Evolutionary conservation across 1,140 invertebrate species (phyloP), one percentile per base, ranked within the genome.

Genomic region (Hylaeus anthracinus): DNA sequence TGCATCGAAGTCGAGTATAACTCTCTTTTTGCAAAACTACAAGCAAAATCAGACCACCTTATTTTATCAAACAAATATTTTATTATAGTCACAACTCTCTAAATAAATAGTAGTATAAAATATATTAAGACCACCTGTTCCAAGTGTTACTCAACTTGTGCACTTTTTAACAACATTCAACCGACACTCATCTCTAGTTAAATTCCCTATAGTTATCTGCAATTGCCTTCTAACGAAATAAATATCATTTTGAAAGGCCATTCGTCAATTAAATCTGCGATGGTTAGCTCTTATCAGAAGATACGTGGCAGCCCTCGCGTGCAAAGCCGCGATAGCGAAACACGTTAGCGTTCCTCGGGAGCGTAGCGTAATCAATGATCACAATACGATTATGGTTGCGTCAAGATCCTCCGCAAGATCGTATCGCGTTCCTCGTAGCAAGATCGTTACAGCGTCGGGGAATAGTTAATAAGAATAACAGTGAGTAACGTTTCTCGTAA

Each of bases 401-500:
- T 78, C 55, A 85, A 84, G 83, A 82, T 82, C 72, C 60, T n/a
- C 6, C 58, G 26, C 63, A 26, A 41, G 53, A 67, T 69, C 60
- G 51, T 76, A 66, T 72, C 61, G 53, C 48, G 12, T 39, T 39
- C 51, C 60, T 58, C 71, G 70, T 81, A 78, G 79, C 79, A 43
- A 70, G 70, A 74, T 85, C 82, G 79, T 66, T 81, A 58, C 84
- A 63, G 64, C 79, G 79, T 63, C 41, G 56, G 51, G 48, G 79
- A 69, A 82, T 77, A 79, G 80, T 86, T 86, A 86, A 86, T 86
- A 82, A 72, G 79, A 86, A 86, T 86, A 86, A 86, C 71, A 81
- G 75, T 79, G 85, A 86, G 79, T 82, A 82, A 86, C 65, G 85
- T 71, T 69, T 72, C 85, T 82, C 71, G 74, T 79, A 75, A 85